These are phyloP conservation scores for Caenorhabditis zanzibari DNA, from an alignment of 2,888 invertebrate species.

Conservation along the genomic window DNA sequence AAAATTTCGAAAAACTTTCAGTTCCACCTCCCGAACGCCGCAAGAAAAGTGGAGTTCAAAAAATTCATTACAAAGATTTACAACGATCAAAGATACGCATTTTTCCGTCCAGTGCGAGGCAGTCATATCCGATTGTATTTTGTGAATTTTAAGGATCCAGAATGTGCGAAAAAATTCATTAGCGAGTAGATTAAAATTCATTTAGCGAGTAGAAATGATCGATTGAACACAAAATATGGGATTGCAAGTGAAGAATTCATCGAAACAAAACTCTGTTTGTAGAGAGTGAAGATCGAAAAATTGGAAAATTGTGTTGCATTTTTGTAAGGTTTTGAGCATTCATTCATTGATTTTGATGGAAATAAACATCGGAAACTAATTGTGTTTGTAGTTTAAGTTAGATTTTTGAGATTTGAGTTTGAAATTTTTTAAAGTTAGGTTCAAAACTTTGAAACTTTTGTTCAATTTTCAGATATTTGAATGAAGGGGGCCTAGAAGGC, in stretches of 20 bases:
- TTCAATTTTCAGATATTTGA: too few relatives aligned
- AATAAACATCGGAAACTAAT: too few relatives aligned
- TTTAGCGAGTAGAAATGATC: slow-evolving; percentile 16
- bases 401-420: too few relatives aligned
- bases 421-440: too few relatives aligned
- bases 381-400: too few relatives aligned
- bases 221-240: background rate
- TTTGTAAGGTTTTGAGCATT: too few relatives aligned
- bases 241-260: too few relatives aligned
- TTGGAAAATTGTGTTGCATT: background rate
- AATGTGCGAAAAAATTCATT: slow-evolving; percentile 58
- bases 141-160: slow-evolving; percentile 59
- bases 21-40: slow-evolving; percentile 40
- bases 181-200: slow-evolving; percentile 5
- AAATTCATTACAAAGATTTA: slow-evolving; percentile 36
- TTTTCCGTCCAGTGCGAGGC: slow-evolving; percentile 55
- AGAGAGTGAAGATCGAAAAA: too few relatives aligned
- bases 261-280: too few relatives aligned
- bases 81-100: slow-evolving; percentile 45
- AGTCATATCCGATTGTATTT: slow-evolving; percentile 60
- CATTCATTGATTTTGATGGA: too few relatives aligned
- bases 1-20: slow-evolving; percentile 3
- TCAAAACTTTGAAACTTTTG: too few relatives aligned
- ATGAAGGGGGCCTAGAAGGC: too few relatives aligned
- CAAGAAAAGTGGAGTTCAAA: slow-evolving; percentile 43